Evolutionary conservation across 2,888 invertebrate species (phyloP).

Genomic region (Microchrysa polita): DNA sequence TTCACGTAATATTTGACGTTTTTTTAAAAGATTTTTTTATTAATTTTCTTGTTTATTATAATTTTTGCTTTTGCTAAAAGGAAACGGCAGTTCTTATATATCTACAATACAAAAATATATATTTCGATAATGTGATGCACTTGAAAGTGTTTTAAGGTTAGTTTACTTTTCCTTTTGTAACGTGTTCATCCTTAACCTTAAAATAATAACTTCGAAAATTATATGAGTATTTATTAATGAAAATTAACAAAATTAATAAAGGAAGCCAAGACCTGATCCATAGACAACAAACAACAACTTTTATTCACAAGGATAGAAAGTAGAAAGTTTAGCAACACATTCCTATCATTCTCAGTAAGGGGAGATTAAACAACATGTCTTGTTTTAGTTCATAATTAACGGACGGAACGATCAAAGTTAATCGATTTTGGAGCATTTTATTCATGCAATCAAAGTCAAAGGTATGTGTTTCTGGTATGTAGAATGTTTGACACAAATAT

Average conservation of each 20-base stretch:
- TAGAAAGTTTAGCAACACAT: too few species aligned
- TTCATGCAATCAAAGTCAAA: not conserved
- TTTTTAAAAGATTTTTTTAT: not conserved
- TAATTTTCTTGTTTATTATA: not conserved
- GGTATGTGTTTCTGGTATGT: too few species aligned
- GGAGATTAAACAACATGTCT: not conserved
- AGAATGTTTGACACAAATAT: too few species aligned
- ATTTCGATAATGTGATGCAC: slow-evolving; percentile 27
- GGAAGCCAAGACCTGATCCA: too few species aligned
- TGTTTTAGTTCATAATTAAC: not conserved
- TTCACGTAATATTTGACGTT: not conserved
- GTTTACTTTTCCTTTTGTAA: not conserved
- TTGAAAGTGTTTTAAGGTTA: slow-evolving; percentile 1
- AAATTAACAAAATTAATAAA: too few species aligned
- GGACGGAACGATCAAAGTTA: not conserved
- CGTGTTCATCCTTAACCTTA: not conserved
- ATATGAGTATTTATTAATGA: not conserved
- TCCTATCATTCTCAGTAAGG: too few species aligned
- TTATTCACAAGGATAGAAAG: too few species aligned
- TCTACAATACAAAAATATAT: slow-evolving; percentile 43
- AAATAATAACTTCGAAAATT: not conserved
- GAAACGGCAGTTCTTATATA: slow-evolving; percentile 23
- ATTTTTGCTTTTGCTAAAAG: slow-evolving; percentile 12
- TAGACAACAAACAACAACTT: too few species aligned
- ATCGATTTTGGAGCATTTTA: not conserved